These are phyloP conservation scores for Montipora sp. DNA, from an alignment of 64 coral and sea anemone genomes.

Conservation along the genomic window DNA sequence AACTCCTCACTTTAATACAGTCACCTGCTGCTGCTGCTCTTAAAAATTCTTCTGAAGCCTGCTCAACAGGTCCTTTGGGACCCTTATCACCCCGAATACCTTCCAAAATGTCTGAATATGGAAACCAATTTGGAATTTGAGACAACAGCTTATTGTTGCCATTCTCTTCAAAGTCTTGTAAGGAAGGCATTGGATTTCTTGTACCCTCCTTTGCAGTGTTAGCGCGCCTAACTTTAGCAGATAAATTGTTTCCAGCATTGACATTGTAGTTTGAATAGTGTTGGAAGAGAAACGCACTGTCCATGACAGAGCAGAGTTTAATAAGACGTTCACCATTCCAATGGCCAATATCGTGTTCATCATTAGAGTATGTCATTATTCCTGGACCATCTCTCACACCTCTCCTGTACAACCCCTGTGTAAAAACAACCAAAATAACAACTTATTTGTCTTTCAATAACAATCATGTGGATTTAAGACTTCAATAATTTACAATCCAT, in stretches of 20 bases:
- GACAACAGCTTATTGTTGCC: conserved; percentile 40
- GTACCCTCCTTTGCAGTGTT: conserved; percentile 80
- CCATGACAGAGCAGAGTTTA: conserved; percentile 96
- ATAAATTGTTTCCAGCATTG: conserved; percentile 89
- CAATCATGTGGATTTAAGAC: too few species aligned
- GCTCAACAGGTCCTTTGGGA: conserved; percentile 79
- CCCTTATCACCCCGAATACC: conserved; percentile 74
- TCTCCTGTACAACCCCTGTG: conserved; percentile 82
- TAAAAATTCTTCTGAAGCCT: conserved; percentile 75
- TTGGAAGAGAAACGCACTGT: conserved; percentile 96
- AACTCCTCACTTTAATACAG: conserved; percentile 65
- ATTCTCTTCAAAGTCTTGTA: conserved; percentile 52
- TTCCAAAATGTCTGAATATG: conserved; percentile 87
- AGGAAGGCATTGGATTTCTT: conserved; percentile 42
- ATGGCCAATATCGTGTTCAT: conserved; percentile 84
- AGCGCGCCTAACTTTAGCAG: conserved; percentile 74
- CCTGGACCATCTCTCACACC: conserved; percentile 87
- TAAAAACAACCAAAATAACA: not conserved
- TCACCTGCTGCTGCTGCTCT: conserved; percentile 70
- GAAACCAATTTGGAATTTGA: conserved; percentile 76
- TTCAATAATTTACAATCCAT: too few species aligned
- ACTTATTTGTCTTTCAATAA: too few species aligned
- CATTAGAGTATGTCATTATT: conserved; percentile 77
- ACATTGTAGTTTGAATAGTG: conserved; percentile 96
- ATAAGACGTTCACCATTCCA: conserved; percentile 87